A percentile compares a stretch with the other conserved stretches of the same genome.
Evolutionary conservation across 2,113 vertebrate species (phyloP).

Genomic region (Spheniscus mendiculus): DNA sequence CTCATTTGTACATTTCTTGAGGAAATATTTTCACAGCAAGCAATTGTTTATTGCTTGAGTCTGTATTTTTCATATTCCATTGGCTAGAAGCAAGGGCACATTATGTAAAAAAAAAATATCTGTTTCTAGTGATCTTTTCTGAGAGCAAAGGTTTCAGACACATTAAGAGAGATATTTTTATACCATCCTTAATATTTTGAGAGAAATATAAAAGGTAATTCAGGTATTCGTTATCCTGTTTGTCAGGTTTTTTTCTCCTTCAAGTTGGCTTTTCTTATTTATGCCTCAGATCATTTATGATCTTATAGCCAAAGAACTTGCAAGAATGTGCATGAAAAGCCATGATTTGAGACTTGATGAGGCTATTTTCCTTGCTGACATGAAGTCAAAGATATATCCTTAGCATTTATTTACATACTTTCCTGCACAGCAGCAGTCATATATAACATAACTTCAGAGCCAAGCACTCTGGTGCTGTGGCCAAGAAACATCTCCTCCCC

Average conservation of each 20-base stretch:
- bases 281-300: background rate
- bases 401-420: constrained; percentile 2
- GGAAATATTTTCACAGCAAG: background rate
- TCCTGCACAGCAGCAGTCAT: background rate
- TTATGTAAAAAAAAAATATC: background rate
- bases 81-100: background rate
- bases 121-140: background rate
- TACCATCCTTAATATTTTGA: background rate
- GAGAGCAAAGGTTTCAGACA: background rate
- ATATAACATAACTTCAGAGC: background rate
- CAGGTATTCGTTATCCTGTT: background rate
- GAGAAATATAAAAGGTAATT: background rate
- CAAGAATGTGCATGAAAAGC: background rate
- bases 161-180: background rate
- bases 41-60: background rate
- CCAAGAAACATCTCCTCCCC: background rate
- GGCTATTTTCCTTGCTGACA: background rate
- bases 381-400: background rate
- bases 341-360: background rate
- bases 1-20: background rate
- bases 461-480: background rate
- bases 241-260: background rate
- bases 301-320: background rate
- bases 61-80: background rate
- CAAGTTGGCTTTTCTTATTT: background rate